Base-by-base conservation (phyloP, 2,113 vertebrate species). In the Aepyceros melampus region DNA sequence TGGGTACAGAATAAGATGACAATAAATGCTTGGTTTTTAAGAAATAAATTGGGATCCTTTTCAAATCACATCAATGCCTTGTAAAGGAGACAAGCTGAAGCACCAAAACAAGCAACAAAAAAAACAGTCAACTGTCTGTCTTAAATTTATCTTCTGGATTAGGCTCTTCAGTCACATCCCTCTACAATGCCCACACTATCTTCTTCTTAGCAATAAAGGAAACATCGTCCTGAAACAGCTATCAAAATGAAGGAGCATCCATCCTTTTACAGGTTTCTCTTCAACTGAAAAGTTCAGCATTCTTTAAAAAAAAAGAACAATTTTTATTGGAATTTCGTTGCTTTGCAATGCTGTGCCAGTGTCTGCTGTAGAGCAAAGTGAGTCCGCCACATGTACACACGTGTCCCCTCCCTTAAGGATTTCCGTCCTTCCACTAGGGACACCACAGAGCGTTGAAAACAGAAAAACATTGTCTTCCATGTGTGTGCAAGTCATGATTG, bases 11-110 rank as follows among this genome's bases (percentile, higher is more conserved):
- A 25, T 31, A 55, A 13, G 21, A n/a, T 45, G 11, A 6, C 71
- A 36, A 25, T 67, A 62, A 87, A 29, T 17, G 16, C 78, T 62
- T 40, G 12, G 16, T 36, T 64, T 56, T 81, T 55, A 56, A 95
- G 83, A 25, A 53, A 79, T 79, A 55, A 79, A 87, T 36, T 64
- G 56, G 25, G 40, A 55, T 74, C 29, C 31, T 31, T 96, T 93
- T 21, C 85, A 83, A 89, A 43, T 76, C 53, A 25, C 76, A 96
- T 29, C 60, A 9, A 60, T 83, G 62, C 25, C 40, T 67, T 74
- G 16, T 15, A n/a, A 74, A 71, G 27, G 40, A 89, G 40, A 93
- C 29, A 51, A 27, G 29, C 62, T 3, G 53, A 88, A 71, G 1
- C 71, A 74, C 36, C 5, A 3, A 74, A 74, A 25, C 21, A 23